Evolutionary conservation across 2,113 vertebrate species (phyloP), one percentile per base, ranked within the genome.

Genomic region (Thomomys bottae): DNA sequence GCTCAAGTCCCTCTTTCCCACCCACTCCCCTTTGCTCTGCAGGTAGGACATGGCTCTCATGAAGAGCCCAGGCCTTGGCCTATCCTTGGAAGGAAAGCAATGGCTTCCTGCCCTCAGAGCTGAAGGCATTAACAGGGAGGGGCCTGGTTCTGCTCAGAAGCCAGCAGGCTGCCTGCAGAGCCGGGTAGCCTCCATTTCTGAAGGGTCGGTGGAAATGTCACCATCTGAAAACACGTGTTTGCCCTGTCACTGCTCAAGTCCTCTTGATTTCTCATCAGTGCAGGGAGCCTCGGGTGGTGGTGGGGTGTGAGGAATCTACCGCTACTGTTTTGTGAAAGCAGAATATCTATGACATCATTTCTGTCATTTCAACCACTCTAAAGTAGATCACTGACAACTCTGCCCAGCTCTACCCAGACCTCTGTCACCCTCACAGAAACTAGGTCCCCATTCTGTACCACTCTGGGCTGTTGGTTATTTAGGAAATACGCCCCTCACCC

Each of bases 71-170:
- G 61, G 4, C 1, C 36, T 66, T 17, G 6, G 42, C 28, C 54
- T 0, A 5, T 45, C 73, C 38, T 66, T 38, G 36, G 28, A 54
- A 79, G 54, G 80, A 63, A 61, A 78, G 63, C 26, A 24, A 30
- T 21, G n/a, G 8, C 36, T 75, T 2, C 0, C 63, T 26, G 40
- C 26, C 12, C n/a, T 76, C 7, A 10, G 21, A 0, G 34, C 21
- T 64, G 12, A 11, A 6, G 0, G n/a, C 15, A 0, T 0, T 15
- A 12, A 0, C 0, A 0, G 6, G 9, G 68, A 10, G 0, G 14
- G 34, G 59, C 1, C 0, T 2, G 4, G 8, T 6, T 2, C 2
- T n/a, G 28, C 59, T 61, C 59, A 0, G 59, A 21, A 61, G 59
- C 59, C 23, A 61, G 59, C 21, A 0, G 75, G 14, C 6, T 5